phyloP scores from a whole-genome alignment of 2,113 vertebrate genomes.

The Collichthys lucidus region DNA sequence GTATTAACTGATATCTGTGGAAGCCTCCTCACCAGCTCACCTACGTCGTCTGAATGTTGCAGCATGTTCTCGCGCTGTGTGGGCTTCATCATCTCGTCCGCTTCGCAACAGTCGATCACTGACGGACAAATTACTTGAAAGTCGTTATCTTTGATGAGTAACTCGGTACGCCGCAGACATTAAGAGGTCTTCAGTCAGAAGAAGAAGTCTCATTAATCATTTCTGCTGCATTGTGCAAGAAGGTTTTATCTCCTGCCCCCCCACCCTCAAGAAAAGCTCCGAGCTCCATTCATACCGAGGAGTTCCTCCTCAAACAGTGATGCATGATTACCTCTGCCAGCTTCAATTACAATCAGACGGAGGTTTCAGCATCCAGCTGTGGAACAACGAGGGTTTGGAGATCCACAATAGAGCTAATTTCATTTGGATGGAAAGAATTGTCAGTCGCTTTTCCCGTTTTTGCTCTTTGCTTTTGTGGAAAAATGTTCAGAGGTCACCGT shows the following conservation, averaged over 20 bases:
- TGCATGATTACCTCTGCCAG: conserved; percentile 39
- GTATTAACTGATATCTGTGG: conserved; percentile 35
- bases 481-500: conserved; percentile 16
- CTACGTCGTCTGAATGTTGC: conserved; percentile 6
- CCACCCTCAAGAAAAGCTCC: not conserved
- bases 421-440: conserved; percentile 23
- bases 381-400: not conserved
- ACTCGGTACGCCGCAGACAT: not conserved
- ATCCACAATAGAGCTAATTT: conserved; percentile 8
- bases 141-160: not conserved
- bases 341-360: conserved; percentile 25
- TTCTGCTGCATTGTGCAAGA: conserved; percentile 5
- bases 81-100: conserved; percentile 12
- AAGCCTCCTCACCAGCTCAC: conserved; percentile 8
- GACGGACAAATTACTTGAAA: not conserved
- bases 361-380: conserved; percentile 39
- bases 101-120: not conserved
- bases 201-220: conserved; percentile 6
- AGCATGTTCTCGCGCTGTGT: not conserved
- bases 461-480: conserved; percentile 21
- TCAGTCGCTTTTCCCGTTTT: conserved; percentile 15
- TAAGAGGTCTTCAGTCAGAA: no score
- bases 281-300: conserved; percentile 16
- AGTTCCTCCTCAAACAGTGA: conserved; percentile 16
- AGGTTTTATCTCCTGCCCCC: conserved; percentile 1